Conservation (phyloP, 2,113 vertebrate species). For the Probosciger aterrimus region DNA sequence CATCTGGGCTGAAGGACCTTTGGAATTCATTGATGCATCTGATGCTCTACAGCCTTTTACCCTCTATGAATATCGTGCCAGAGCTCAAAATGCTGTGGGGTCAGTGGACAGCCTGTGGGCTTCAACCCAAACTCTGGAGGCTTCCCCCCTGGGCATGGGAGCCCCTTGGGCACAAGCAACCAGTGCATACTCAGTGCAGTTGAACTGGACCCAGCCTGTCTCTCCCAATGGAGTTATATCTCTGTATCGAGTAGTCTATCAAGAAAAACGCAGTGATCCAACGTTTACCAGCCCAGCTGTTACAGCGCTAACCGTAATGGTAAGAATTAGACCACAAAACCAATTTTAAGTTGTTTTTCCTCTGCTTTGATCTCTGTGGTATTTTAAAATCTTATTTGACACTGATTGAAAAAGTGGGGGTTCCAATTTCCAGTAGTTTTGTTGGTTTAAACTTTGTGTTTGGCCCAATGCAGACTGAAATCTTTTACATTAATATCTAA, state of each 20-base stretch:
- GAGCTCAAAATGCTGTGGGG: conserved; percentile 80
- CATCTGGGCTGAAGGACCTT: conserved; percentile 81
- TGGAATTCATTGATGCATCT: conserved; percentile 82
- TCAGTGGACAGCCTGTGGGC: conserved; percentile 82
- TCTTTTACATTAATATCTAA: neutral
- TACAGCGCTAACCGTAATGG: conserved; percentile 82
- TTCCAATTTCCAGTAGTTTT: neutral
- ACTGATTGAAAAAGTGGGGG: neutral
- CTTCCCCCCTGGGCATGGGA: conserved; percentile 76
- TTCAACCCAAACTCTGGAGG: conserved; percentile 76
- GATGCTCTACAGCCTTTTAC: conserved; percentile 80
- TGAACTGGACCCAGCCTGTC: conserved; percentile 83
- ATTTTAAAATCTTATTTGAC: neutral
- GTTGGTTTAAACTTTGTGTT: neutral
- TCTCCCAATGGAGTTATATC: conserved; percentile 84
- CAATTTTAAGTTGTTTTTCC: neutral
- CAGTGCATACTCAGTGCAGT: conserved; percentile 78
- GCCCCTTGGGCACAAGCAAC: conserved; percentile 74
- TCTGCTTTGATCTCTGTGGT: neutral
- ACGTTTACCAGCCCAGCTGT: conserved; percentile 69
- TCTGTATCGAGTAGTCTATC: conserved; percentile 81
- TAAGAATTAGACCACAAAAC: conserved; percentile 66
- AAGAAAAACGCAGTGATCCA: conserved; percentile 74
- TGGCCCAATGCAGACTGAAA: neutral
- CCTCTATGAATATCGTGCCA: conserved; percentile 81